These are phyloP conservation scores for Anisognathus igniventris DNA, from an alignment of 2,797 vertebrate species.

Conservation along the genomic window DNA sequence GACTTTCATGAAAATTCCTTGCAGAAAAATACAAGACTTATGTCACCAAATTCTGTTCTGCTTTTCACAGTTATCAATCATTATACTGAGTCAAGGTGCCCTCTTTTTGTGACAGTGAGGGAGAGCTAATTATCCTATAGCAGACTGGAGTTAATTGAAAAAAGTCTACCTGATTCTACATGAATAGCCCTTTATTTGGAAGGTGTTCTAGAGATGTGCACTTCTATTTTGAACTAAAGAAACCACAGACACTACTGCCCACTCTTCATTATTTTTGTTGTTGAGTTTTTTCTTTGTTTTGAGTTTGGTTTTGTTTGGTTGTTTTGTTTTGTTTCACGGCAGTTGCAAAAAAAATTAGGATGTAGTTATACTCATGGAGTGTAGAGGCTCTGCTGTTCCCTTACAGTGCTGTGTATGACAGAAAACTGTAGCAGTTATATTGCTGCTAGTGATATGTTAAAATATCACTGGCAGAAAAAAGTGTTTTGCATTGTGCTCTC, in stretches of 20 bases:
- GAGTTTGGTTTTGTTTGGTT: neutral
- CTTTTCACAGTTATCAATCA: neutral
- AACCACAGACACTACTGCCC: neutral
- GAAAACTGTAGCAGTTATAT: neutral
- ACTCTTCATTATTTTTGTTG: neutral
- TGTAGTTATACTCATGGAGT: neutral
- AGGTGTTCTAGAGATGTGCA: neutral
- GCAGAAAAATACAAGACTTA: neutral
- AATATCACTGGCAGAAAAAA: neutral
- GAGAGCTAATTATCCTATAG: neutral
- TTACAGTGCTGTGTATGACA: neutral
- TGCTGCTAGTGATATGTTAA: neutral
- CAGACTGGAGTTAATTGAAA: neutral
- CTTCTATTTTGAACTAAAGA: neutral
- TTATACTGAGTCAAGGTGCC: neutral
- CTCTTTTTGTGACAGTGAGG: neutral
- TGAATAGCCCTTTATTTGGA: neutral
- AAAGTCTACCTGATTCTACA: neutral
- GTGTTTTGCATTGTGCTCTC: neutral
- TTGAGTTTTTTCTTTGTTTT: neutral
- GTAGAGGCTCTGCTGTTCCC: neutral
- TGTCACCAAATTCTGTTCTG: neutral
- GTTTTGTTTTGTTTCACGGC: neutral
- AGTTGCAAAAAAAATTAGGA: neutral
- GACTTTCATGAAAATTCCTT: neutral